Conservation (phyloP, 2,113 vertebrate genomes). For the Xiphophorus hellerii region DNA sequence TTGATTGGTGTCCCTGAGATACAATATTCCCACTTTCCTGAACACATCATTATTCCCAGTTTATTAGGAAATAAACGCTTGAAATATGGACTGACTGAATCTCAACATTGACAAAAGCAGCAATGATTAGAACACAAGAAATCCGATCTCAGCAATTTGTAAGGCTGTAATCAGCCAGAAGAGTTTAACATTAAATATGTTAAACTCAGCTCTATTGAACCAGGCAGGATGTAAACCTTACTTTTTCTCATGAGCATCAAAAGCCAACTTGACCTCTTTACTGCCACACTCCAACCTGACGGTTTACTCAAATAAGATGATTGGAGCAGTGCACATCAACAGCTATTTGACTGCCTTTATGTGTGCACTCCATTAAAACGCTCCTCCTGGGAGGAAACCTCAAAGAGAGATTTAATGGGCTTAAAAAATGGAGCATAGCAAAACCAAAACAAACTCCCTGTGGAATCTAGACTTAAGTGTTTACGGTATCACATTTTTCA, state of each 20-base stretch:
- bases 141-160: background rate
- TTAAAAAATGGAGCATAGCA: background rate
- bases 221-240: background rate
- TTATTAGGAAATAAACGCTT: background rate
- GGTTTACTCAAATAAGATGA: background rate
- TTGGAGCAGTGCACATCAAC: background rate
- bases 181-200: background rate
- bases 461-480: background rate
- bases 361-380: background rate
- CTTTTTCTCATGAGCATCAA: background rate
- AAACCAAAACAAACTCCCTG: background rate
- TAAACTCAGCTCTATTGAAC: background rate
- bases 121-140: background rate
- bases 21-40: background rate
- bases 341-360: background rate
- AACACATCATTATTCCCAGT: background rate
- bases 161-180: background rate
- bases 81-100: background rate
- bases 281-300: background rate
- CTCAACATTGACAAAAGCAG: background rate
- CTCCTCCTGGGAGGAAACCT: background rate
- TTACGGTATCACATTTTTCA: too few relatives aligned
- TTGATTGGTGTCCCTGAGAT: background rate
- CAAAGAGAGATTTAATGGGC: background rate
- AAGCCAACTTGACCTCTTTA: background rate